A percentile compares a stretch with the other conserved stretches of the same genome.
phyloP scores from a whole-genome alignment of 1,140 invertebrate species.

The Colletes gigas region DNA sequence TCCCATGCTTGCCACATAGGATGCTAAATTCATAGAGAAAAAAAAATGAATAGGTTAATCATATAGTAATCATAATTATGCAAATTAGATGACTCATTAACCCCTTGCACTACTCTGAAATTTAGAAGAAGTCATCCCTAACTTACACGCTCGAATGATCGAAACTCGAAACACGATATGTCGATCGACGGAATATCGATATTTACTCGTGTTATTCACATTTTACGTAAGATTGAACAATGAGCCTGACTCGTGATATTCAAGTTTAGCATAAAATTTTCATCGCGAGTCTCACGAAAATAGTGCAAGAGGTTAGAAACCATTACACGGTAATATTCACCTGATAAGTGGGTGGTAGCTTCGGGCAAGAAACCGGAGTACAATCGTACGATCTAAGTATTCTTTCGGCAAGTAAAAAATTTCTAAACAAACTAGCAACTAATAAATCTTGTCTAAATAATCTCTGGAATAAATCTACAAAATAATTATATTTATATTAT shows the following conservation, averaged over 20 bases:
- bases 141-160: too few species aligned
- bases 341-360: conserved; percentile 94
- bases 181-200: too few species aligned
- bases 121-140: too few species aligned
- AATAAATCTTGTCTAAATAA: conserved; percentile 98
- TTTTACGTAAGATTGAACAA: too few species aligned
- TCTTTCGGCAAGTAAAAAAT: conserved; percentile 97
- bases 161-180: too few species aligned
- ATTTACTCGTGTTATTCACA: too few species aligned
- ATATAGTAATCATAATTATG: conserved; percentile 2
- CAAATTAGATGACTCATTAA: not conserved
- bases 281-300: too few species aligned
- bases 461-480: conserved; percentile 95
- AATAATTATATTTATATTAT: conserved; percentile 54
- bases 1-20: conserved; percentile 99
- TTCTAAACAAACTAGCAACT: conserved; percentile 98
- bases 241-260: too few species aligned
- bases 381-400: conserved; percentile 98
- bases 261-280: too few species aligned
- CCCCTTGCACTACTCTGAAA: too few species aligned
- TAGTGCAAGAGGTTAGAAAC: too few species aligned
- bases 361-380: conserved; percentile 94
- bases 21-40: conserved; percentile 80
- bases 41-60: conserved; percentile 22
- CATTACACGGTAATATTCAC: conserved; percentile 69